Conservation (phyloP, 2,888 invertebrate species). For the Pocota personata region DNA sequence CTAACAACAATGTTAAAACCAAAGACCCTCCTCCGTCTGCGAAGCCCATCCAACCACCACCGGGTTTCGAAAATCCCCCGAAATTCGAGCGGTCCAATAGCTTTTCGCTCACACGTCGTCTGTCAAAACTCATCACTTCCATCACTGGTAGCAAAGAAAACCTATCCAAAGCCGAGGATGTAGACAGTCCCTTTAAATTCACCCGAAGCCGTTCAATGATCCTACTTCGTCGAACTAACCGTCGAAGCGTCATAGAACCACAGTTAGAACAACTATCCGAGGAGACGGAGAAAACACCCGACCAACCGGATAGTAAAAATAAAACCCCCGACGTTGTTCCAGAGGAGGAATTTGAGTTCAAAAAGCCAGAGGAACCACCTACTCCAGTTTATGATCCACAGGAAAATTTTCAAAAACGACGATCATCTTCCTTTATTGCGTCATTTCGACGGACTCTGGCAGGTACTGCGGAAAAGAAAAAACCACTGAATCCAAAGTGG, state of each 20-base stretch:
- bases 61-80: conserved; percentile 75
- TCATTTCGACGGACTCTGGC: conserved; percentile 80
- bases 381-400: conserved; percentile 76
- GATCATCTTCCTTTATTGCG: conserved; percentile 79
- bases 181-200: conserved; percentile 78
- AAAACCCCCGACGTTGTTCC: conserved; percentile 52
- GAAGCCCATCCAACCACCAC: conserved; percentile 32
- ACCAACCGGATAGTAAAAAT: conserved; percentile 77
- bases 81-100: conserved; percentile 82
- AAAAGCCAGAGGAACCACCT: conserved; percentile 68
- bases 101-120: conserved; percentile 80
- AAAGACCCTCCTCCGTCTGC: conserved; percentile 33
- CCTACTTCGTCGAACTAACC: conserved; percentile 80
- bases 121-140: conserved; percentile 80
- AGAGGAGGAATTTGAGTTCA: conserved; percentile 42
- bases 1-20: conserved; percentile 54
- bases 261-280: conserved; percentile 82
- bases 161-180: conserved; percentile 76
- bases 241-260: conserved; percentile 81
- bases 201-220: conserved; percentile 82
- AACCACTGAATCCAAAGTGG: conserved; percentile 83
- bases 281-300: conserved; percentile 79
- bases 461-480: conserved; percentile 79
- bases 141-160: conserved; percentile 82
- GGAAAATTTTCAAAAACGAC: conserved; percentile 79